Base-by-base conservation (phyloP, 2,888 invertebrate species). In the Antheraea yamamai region DNA sequence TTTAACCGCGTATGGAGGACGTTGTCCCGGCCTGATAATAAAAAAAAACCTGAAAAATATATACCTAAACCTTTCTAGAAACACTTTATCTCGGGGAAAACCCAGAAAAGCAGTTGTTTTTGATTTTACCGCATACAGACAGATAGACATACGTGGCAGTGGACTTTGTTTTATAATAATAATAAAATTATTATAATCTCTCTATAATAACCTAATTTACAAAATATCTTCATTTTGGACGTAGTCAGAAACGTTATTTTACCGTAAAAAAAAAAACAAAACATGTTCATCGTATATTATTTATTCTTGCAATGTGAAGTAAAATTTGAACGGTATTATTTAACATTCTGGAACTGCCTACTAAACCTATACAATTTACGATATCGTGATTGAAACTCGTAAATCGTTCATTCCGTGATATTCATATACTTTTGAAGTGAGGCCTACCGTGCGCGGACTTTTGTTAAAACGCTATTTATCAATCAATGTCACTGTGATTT, bases 381-480 rank as follows among this genome's bases (percentile, higher is more conserved):
- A 39, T 64, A 73, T 39, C 73, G 70, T 73, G 73, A 75, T 73
- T 55, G 26, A 12, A 61, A 30, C 72, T 76, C 80, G 77, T 81
- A 78, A 81, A 80, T 79, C 74, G 61, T 77, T 77, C 76, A 77
- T 79, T 73, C 74, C 74, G 66, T 39, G 72, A 58, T 72, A 76
- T 74, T 73, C 68, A 70, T 73, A 74, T 61, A 68, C 35, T 47
- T 74, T 52, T 61, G 74, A 30, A 47, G 52, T 26, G 66, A 16
- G 30, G 64, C 12, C 30, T 66, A 66, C 1, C 64, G 64, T 66
- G 30, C 14, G 16, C 26, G 26, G 16, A 30, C 0, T 30, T 30
- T 66, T 14, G 26, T 66, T 16, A 66, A 61, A 66, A 66, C 30
- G 64, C 30, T 66, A 66, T 66, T 30, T 66, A 30, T 30, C 64